Base-by-base conservation (phyloP, 1,140 invertebrate genomes). In the Pteromalus puparum region DNA sequence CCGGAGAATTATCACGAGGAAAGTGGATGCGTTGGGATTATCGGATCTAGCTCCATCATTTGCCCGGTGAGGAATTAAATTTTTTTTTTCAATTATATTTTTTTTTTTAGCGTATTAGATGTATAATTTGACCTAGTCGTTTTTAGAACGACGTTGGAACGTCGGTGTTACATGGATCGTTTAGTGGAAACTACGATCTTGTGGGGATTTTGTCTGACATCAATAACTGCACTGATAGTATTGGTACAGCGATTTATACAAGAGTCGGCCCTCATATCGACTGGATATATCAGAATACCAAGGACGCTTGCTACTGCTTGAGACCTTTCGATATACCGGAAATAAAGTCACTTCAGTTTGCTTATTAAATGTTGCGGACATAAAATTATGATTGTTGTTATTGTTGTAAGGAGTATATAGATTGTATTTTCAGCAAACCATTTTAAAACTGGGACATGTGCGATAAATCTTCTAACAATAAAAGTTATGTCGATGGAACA, bases 241-340 rank as follows among this genome's bases (percentile, higher is more conserved):
- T 88, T 28, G 89, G 88, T n/a, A 93, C 94, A 18, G 94, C 95
- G 2, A 91, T 96, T 15, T 96, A 94, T 88, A 95, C 95, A 1
- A 94, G 93, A 87, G 90, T 96, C 2, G 93, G 93, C 21, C 92
- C 93, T 21, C 94, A 95, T 89, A 83, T 95, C 0, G 86, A 93
- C 24, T 96, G 95, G 95, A 95, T 96, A 86, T 91, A 94, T 26
- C 90, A 94, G 81, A 90, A 94, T 53, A 95, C 94, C 6, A 93
- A 90, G 86, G 93, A 94, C 86, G 93, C 94, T 0, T 94, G 94
- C 84, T 94, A 94, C 85, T 95, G 95, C 81, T 80, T 90, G 26
- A 94, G 93, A 91, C 79, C 79, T 0, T 53, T 85, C 2, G 90
- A 87, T 87, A 9, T 85, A 21, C 84, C 84, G 12, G 84, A 77